A percentile compares a stretch with the other conserved stretches of the same genome.
These are phyloP conservation scores for Eulemur macaco DNA, from an alignment of 2,113 vertebrate genomes.

Conservation along the genomic window DNA sequence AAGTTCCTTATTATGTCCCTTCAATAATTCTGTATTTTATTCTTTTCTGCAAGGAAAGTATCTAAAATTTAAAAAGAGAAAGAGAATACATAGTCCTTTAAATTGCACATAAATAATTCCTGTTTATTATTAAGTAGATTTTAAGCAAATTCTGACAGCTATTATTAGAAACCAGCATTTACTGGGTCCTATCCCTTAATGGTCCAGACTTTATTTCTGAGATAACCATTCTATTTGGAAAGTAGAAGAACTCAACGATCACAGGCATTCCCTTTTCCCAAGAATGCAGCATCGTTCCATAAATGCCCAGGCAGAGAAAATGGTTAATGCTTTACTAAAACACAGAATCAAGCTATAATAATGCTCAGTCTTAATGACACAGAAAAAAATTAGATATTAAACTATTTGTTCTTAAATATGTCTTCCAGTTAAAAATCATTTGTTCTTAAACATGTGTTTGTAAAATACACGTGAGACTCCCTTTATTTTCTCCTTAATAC, in stretches of 20 bases:
- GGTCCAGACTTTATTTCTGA: not conserved
- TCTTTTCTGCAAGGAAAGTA: constrained; percentile 18
- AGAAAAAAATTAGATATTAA: constrained; percentile 3
- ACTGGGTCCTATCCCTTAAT: not conserved
- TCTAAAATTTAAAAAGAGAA: constrained; percentile 14
- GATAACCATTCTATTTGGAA: not conserved
- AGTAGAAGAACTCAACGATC: not conserved
- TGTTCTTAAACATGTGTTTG: constrained; percentile 31
- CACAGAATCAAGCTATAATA: rapidly evolving
- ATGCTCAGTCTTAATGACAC: not conserved
- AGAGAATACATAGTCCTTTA: not conserved
- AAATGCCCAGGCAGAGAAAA: not conserved
- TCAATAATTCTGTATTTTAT: not conserved
- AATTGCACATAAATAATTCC: not conserved
- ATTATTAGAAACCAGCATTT: not conserved
- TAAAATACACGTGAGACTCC: constrained; percentile 41
- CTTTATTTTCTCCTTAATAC: constrained; percentile 22
- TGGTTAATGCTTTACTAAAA: not conserved
- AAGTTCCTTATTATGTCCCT: constrained; percentile 27
- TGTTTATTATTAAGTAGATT: not conserved
- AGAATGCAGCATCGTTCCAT: not conserved
- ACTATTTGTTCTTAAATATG: not conserved
- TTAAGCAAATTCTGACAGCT: constrained; percentile 54
- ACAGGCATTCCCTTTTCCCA: not conserved
- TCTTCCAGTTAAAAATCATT: constrained; percentile 8